Evolutionary conservation across 1,140 invertebrate genomes (phyloP).

Genomic region (Elymnias hypermnestra): DNA sequence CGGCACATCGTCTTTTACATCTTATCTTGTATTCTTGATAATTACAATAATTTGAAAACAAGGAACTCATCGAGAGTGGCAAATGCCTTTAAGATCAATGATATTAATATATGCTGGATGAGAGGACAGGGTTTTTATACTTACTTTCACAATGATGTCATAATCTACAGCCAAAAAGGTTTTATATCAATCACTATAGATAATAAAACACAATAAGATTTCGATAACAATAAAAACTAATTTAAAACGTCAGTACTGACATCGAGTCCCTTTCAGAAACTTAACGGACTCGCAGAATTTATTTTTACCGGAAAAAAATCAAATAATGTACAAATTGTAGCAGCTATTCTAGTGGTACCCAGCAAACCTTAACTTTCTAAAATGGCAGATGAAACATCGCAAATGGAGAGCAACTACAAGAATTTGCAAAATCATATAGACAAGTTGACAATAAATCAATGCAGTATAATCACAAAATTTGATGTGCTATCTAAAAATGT

Average conservation of each 20-base stretch:
- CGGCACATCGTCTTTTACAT: too few relatives aligned
- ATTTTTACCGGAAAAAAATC: background rate
- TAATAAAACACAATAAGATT: background rate
- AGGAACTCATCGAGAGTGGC: too few relatives aligned
- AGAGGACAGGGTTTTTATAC: too few relatives aligned
- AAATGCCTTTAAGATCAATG: too few relatives aligned
- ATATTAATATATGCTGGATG: too few relatives aligned
- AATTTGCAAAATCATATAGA: conserved; percentile 39
- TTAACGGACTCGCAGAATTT: background rate
- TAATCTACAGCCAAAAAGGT: too few relatives aligned
- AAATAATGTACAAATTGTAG: conserved; percentile 21
- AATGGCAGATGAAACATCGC: conserved; percentile 24
- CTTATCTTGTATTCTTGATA: too few relatives aligned
- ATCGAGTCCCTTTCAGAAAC: background rate
- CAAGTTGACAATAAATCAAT: conserved; percentile 43
- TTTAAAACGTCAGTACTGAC: background rate
- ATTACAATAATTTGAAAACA: too few relatives aligned
- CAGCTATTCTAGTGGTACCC: background rate
- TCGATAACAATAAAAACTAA: background rate
- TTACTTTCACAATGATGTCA: too few relatives aligned
- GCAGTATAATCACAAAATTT: conserved; percentile 42
- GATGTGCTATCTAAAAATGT: conserved; percentile 45
- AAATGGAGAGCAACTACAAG: conserved; percentile 27
- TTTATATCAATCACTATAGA: too few relatives aligned
- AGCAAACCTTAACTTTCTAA: conserved; percentile 5